Evolutionary conservation across 2,797 vertebrate species (phyloP), one percentile per base, ranked within the genome.

Genomic region (Pseudochromis fuscus): DNA sequence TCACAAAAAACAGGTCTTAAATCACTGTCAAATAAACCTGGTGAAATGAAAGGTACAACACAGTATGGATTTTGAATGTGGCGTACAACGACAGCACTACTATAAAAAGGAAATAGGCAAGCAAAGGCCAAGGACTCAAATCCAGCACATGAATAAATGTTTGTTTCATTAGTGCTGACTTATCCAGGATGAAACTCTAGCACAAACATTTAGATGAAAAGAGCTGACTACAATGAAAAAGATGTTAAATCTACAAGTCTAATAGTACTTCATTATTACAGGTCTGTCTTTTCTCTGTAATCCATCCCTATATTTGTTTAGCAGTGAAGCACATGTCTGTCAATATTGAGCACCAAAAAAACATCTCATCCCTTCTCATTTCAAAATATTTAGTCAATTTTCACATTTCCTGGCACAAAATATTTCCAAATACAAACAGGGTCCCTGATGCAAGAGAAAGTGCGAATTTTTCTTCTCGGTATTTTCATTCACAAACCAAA

Each of bases 401-500:
- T 42, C 25, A 68, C 42, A 72, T 40, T 72, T 72, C 19, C 48
- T 51, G 25, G 28, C 25, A 52, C 16, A 21, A 55, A 25, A 49
- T 2, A 38, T 5, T 7, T 57, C 19, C 45, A 56, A 65, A 71
- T 50, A 33, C 28, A 77, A 65, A 60, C 23, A 3, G 9, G n/a
- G 49, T 58, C 23, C 51, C 11, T 37, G 18, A 25, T 61, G 27
- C 19, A 23, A 69, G 27, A 59, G 15, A 25, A 59, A 59, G 53
- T 2, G 37, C 65, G 21, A 65, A 44, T 59, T 44, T 11, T 28
- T 19, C 33, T 62, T 70, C n/a, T 31, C 24, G 49, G 33, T 45
- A 48, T 60, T 62, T 69, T 60, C 27, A 44, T 67, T 58, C 27
- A 66, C 53, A 77, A 25, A 62, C 7, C 15, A 7, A 37, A 67